phyloP scores from a whole-genome alignment of 1,140 invertebrate genomes.

The Scylla paramamosain region DNA sequence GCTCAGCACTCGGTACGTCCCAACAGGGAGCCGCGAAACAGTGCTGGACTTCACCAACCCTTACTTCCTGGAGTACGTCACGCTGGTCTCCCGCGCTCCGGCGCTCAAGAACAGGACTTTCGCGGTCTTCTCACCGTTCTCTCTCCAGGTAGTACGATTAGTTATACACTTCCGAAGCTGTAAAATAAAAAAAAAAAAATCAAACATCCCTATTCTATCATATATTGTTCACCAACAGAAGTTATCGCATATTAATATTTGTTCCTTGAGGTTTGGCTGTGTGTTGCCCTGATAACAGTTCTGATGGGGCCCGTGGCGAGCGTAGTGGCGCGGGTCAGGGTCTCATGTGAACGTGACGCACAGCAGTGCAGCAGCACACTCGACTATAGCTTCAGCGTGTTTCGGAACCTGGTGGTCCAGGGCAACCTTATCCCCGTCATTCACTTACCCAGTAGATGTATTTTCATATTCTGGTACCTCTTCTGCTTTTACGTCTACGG shows the following conservation, averaged over 20 bases:
- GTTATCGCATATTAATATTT: no score
- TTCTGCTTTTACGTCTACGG: conserved; percentile 60
- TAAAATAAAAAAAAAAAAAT: not conserved
- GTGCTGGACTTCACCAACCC: conserved; percentile 62
- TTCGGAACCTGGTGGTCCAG: conserved; percentile 40
- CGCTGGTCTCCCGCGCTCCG: conserved; percentile 38
- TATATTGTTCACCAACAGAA: not conserved
- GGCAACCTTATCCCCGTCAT: not conserved
- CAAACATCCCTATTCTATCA: not conserved
- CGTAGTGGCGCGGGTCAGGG: not conserved
- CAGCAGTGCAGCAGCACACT: not conserved
- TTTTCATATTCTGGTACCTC: conserved; percentile 58
- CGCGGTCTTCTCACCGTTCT: conserved; percentile 45
- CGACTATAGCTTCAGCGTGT: conserved; percentile 40
- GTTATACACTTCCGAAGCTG: not conserved
- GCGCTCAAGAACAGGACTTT: conserved; percentile 56
- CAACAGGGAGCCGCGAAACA: conserved; percentile 31
- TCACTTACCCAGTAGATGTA: not conserved
- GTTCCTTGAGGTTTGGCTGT: conserved; percentile 32
- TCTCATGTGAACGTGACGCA: not conserved
- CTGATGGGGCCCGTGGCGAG: not conserved
- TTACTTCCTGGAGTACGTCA: conserved; percentile 46
- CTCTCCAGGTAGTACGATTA: not conserved
- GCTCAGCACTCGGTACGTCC: not conserved
- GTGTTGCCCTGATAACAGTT: not conserved